Conservation (phyloP, 2,797 vertebrate species). For the Protonibea diacanthus region DNA sequence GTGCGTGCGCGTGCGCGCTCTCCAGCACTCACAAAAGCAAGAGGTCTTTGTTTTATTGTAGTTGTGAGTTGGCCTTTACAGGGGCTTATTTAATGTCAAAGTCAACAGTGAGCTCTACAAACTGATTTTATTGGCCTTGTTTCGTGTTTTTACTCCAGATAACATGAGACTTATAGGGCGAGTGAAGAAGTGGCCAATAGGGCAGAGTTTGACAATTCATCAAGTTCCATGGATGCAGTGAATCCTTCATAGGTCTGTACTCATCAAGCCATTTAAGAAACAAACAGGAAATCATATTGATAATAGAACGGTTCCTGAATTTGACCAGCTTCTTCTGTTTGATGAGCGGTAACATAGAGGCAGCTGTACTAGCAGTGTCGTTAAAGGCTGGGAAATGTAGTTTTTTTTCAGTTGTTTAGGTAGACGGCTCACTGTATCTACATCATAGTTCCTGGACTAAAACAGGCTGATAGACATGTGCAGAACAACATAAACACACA, state of each 20-base stretch:
- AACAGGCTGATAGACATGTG: constrained; percentile 42
- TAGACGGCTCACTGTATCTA: constrained; percentile 22
- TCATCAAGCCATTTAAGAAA: constrained; percentile 24
- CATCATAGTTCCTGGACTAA: constrained; percentile 33
- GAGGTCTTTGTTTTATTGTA: constrained; percentile 74
- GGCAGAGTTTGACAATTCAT: constrained; percentile 12
- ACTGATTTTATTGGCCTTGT: constrained; percentile 77
- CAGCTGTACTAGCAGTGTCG: constrained; percentile 20
- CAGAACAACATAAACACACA: constrained; percentile 38
- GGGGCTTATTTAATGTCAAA: constrained; percentile 76
- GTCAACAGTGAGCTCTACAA: constrained; percentile 74
- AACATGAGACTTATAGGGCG: constrained; percentile 55
- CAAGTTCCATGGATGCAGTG: constrained; percentile 37
- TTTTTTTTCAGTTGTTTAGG: constrained; percentile 39
- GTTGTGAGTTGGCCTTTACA: constrained; percentile 72
- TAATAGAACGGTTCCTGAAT: not conserved
- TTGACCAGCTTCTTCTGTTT: not conserved
- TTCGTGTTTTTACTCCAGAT: constrained; percentile 70
- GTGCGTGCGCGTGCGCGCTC: not conserved
- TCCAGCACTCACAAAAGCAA: constrained; percentile 23
- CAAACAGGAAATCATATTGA: constrained; percentile 13
- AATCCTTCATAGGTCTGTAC: constrained; percentile 27
- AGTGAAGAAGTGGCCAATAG: constrained; percentile 47
- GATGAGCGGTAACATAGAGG: not conserved
- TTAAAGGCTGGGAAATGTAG: constrained; percentile 50